Evolutionary conservation across 1,140 invertebrate species (phyloP).

Genomic region (Charaxes varanes): DNA sequence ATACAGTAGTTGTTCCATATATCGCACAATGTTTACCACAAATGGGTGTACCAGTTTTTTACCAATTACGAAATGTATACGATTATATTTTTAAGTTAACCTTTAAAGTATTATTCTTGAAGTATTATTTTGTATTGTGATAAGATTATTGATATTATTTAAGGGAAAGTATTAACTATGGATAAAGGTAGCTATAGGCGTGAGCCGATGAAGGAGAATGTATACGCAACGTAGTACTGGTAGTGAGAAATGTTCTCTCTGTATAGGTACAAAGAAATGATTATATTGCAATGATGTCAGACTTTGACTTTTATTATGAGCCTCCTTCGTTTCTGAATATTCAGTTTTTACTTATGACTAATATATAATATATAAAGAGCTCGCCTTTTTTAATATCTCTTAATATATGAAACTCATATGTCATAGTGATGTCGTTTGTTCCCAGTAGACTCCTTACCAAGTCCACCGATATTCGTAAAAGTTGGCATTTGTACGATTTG

Average conservation of each 20-base stretch:
- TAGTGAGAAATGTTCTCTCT: constrained; percentile 53
- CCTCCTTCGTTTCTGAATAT: not conserved
- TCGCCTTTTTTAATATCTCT: too few relatives aligned
- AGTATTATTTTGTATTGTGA: constrained; percentile 71
- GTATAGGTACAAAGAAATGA: constrained; percentile 69
- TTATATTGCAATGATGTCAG: constrained; percentile 65
- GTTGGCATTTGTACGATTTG: too few relatives aligned
- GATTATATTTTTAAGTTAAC: constrained; percentile 53
- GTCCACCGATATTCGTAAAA: too few relatives aligned
- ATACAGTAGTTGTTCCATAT: constrained; percentile 24
- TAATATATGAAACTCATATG: too few relatives aligned
- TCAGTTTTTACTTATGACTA: not conserved
- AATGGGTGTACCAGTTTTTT: constrained; percentile 32
- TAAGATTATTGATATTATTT: constrained; percentile 68
- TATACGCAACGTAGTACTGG: constrained; percentile 63
- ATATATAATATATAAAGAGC: too few relatives aligned
- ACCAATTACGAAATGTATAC: constrained; percentile 64
- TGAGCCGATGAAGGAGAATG: constrained; percentile 44
- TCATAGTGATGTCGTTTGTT: too few relatives aligned
- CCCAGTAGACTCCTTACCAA: too few relatives aligned
- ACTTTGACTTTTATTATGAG: constrained; percentile 33
- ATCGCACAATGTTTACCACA: constrained; percentile 35
- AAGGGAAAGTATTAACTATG: constrained; percentile 60
- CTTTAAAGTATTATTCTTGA: constrained; percentile 64
- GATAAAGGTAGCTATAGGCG: constrained; percentile 58